phyloP scores from a whole-genome alignment of 2,888 invertebrate genomes.

The Drosophila antonietae region DNA sequence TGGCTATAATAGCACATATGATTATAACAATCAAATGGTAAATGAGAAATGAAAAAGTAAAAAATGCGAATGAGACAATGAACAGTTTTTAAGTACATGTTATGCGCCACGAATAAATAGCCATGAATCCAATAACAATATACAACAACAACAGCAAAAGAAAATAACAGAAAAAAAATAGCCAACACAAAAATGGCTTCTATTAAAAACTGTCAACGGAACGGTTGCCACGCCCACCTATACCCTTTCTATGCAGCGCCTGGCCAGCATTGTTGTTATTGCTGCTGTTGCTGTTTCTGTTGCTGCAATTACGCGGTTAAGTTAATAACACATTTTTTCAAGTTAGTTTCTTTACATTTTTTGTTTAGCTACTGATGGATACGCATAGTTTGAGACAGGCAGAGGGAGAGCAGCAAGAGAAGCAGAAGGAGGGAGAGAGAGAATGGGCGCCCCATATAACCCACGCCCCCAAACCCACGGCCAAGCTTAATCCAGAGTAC shows the following conservation, averaged over 20 bases:
- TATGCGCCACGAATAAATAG: conserved; percentile 29
- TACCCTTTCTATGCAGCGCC: conserved; percentile 8
- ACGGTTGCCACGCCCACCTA: conserved; percentile 57
- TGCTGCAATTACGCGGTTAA: conserved; percentile 68
- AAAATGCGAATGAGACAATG: conserved; percentile 41
- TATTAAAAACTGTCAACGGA: conserved; percentile 65
- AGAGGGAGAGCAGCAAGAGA: background rate
- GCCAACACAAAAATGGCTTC: conserved; percentile 27
- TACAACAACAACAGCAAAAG: background rate
- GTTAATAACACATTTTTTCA: conserved; percentile 67
- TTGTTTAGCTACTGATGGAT: conserved; percentile 21
- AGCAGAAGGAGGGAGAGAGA: background rate
- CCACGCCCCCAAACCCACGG: conserved; percentile 9
- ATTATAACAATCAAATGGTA: conserved; percentile 58
- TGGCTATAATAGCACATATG: conserved; percentile 39
- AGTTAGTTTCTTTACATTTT: conserved; percentile 5
- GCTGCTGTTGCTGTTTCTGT: conserved; percentile 16
- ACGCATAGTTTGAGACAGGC: conserved; percentile 37
- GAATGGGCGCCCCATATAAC: conserved; percentile 8
- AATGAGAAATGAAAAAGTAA: conserved; percentile 26
- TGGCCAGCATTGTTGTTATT: conserved; percentile 17
- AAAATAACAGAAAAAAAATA: background rate
- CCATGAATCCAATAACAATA: conserved; percentile 34
- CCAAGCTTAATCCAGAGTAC: conserved; percentile 7
- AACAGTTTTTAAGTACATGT: conserved; percentile 39